Evolutionary conservation across 2,113 vertebrate species (phyloP).

Genomic region (Empidonax alnorum): DNA sequence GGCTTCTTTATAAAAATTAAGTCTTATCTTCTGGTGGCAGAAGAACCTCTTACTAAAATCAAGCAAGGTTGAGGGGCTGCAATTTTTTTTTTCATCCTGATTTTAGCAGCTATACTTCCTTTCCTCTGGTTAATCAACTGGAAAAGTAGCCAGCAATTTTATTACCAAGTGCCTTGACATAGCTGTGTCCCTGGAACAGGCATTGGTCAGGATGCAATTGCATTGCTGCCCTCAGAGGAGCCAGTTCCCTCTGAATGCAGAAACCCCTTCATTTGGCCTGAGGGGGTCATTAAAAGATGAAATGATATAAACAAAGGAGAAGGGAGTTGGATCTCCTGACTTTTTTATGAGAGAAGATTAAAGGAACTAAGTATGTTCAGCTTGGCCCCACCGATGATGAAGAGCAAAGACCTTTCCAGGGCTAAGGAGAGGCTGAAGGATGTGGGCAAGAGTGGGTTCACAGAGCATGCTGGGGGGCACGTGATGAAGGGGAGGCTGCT

Average conservation of each 20-base stretch:
- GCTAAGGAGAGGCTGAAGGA: background rate
- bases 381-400: background rate
- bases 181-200: background rate
- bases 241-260: background rate
- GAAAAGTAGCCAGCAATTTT: background rate
- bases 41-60: background rate
- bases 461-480: background rate
- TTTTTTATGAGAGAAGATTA: background rate
- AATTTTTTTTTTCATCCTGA: background rate
- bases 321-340: background rate
- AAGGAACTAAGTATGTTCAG: background rate
- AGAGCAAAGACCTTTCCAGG: background rate
- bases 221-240: background rate
- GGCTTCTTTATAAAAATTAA: background rate
- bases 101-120: background rate
- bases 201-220: background rate
- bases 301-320: background rate
- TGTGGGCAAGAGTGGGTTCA: background rate
- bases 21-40: background rate
- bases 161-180: background rate
- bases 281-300: slow-evolving; percentile 1
- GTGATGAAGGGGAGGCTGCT: background rate
- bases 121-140: background rate
- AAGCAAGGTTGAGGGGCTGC: background rate
- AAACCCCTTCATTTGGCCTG: background rate